A percentile compares a stretch with the other conserved stretches of the same genome.
phyloP scores from a whole-genome alignment of 2,888 invertebrate species.

The Polyommatus icarus region DNA sequence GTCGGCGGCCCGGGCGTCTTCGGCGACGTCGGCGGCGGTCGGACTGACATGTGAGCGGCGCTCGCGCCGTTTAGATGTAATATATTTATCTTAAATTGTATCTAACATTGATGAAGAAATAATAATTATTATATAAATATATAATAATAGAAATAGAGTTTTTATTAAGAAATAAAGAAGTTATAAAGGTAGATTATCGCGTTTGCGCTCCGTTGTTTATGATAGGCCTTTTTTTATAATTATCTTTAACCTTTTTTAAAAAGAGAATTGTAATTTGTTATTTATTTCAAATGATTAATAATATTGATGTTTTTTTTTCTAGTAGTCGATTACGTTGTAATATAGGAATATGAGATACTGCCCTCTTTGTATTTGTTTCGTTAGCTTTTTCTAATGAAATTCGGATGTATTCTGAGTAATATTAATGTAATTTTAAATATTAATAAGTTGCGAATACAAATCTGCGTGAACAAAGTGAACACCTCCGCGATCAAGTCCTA shows the following conservation, averaged over 20 bases:
- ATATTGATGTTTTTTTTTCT: slow-evolving; percentile 75
- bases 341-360: slow-evolving; percentile 75
- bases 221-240: slow-evolving; percentile 68
- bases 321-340: slow-evolving; percentile 74
- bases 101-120: slow-evolving; percentile 76
- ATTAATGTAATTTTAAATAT: slow-evolving; percentile 52
- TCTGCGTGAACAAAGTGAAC: slow-evolving; percentile 62
- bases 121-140: slow-evolving; percentile 77
- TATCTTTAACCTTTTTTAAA: slow-evolving; percentile 74
- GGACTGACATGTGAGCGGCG: slow-evolving; percentile 35
- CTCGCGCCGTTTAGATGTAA: slow-evolving; percentile 49
- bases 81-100: slow-evolving; percentile 74
- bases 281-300: slow-evolving; percentile 80
- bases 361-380: slow-evolving; percentile 65
- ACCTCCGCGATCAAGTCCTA: slow-evolving; percentile 47
- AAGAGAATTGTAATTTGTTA: slow-evolving; percentile 76
- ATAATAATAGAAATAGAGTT: slow-evolving; percentile 79
- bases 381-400: slow-evolving; percentile 51
- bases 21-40: slow-evolving; percentile 38
- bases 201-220: slow-evolving; percentile 64
- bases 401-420: slow-evolving; percentile 40
- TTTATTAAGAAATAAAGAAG: slow-evolving; percentile 77
- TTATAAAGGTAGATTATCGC: slow-evolving; percentile 74
- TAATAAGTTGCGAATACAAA: slow-evolving; percentile 53
- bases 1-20: slow-evolving; percentile 29